These are phyloP conservation scores for Pheosia tremula DNA, from an alignment of 2,888 invertebrate species.

Conservation along the genomic window DNA sequence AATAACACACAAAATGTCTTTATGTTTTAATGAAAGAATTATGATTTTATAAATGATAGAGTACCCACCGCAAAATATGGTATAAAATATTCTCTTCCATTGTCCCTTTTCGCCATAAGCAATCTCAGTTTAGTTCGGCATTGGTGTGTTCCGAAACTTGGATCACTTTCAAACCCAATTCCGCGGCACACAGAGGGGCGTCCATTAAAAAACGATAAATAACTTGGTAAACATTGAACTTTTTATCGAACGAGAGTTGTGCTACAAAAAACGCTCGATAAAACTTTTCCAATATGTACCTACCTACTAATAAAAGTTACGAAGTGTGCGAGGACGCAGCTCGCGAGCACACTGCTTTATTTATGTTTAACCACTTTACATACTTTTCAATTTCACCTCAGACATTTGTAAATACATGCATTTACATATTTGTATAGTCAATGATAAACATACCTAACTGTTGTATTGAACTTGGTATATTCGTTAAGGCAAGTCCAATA, in stretches of 20 bases:
- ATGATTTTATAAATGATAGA: no score
- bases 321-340: conserved; percentile 25
- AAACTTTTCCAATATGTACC: conserved; percentile 48
- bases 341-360: neutral
- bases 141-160: conserved; percentile 16
- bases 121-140: neutral
- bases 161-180: conserved; percentile 37
- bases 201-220: conserved; percentile 57
- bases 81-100: no score
- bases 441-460: no score
- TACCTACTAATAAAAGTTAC: conserved; percentile 50
- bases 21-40: no score
- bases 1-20: neutral
- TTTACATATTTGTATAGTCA: no score
- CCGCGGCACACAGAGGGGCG: conserved; percentile 25
- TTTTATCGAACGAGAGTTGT: conserved; percentile 46
- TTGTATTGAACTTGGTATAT: no score
- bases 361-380: neutral
- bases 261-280: conserved; percentile 39
- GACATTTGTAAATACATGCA: no score
- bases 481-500: no score
- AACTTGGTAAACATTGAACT: conserved; percentile 51
- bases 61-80: no score
- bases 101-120: neutral
- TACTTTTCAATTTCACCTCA: neutral